Conservation (phyloP, 2,888 invertebrate species). For the Mactromeris polynyma region DNA sequence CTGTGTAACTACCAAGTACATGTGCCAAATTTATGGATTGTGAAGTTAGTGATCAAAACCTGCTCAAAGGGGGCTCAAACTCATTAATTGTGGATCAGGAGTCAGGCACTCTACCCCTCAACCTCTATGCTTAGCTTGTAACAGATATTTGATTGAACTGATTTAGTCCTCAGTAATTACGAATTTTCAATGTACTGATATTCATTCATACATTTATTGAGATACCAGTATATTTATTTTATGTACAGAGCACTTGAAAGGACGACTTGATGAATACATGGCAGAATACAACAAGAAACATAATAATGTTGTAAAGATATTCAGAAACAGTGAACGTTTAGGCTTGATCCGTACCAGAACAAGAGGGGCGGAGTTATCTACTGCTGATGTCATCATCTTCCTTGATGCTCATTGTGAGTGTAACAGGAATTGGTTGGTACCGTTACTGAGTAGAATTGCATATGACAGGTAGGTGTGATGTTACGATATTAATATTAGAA, state of each 20-base stretch:
- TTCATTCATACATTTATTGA: no score
- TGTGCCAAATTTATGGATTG: no score
- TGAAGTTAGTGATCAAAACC: no score
- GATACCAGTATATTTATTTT: constrained; percentile 13
- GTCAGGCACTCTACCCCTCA: no score
- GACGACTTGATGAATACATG: constrained; percentile 94
- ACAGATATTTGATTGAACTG: no score
- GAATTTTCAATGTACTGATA: no score
- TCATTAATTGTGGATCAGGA: no score
- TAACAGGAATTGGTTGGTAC: constrained; percentile 98
- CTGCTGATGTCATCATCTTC: constrained; percentile 98
- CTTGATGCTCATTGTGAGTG: constrained; percentile 98
- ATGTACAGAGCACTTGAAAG: constrained; percentile 91
- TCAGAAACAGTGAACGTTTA: constrained; percentile 95
- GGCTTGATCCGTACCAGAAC: constrained; percentile 97
- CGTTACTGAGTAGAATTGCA: constrained; percentile 97
- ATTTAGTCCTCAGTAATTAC: no score
- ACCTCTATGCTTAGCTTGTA: no score
- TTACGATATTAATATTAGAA: no score
- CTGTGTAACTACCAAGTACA: no score
- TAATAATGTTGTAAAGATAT: constrained; percentile 93
- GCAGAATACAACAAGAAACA: constrained; percentile 92
- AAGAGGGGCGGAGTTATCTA: constrained; percentile 95
- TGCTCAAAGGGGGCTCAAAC: no score
- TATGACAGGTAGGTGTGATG: constrained; percentile 91